Conservation (phyloP, 2,888 invertebrate genomes). For the Agrotis puta region DNA sequence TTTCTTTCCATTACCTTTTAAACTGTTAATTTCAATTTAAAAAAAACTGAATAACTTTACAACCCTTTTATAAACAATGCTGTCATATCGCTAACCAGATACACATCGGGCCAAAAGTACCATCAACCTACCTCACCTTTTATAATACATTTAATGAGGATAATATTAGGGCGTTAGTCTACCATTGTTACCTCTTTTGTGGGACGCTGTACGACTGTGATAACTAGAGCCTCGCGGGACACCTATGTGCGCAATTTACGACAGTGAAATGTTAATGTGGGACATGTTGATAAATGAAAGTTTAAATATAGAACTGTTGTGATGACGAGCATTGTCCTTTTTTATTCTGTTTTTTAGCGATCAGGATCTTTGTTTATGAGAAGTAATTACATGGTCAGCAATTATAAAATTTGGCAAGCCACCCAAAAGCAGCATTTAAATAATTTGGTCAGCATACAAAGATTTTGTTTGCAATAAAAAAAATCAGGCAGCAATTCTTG, state of each 20-base stretch:
- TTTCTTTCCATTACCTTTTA: not conserved
- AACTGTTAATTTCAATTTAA: conserved; percentile 1
- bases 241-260: conserved; percentile 20
- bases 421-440: no score
- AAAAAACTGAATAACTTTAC: not conserved
- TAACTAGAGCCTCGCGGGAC: conserved; percentile 29
- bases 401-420: no score
- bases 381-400: no score
- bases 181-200: conserved; percentile 45
- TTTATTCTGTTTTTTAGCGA: not conserved
- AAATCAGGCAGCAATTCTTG: no score
- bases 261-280: conserved; percentile 17
- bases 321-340: not conserved
- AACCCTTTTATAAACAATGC: not conserved
- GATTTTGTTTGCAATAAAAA: no score
- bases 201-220: conserved; percentile 21
- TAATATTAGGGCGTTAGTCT: conserved; percentile 24
- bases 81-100: conserved; percentile 23
- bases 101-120: conserved; percentile 40
- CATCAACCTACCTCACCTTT: conserved; percentile 28
- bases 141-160: conserved; percentile 38
- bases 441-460: no score
- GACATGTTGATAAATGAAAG: conserved; percentile 19
- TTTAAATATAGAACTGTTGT: conserved; percentile 3
- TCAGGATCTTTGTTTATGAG: no score